A percentile compares a stretch with the other conserved stretches of the same genome.
Evolutionary conservation across 2,888 invertebrate genomes (phyloP).

Genomic region (Xylocampa areola): DNA sequence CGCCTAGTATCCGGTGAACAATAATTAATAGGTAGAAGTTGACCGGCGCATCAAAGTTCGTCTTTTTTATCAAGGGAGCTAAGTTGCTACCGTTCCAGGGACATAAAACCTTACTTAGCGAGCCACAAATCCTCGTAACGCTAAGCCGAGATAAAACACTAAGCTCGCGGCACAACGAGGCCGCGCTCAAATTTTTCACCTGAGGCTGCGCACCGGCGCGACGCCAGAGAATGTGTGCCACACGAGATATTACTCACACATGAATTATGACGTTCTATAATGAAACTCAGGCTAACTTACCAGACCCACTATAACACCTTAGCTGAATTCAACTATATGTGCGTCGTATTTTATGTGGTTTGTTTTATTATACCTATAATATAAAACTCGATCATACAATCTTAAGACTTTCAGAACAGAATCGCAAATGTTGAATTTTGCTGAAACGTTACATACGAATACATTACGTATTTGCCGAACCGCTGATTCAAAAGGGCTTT

Average conservation of each 20-base stretch:
- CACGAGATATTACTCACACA: constrained; percentile 84
- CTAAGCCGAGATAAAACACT: constrained; percentile 89
- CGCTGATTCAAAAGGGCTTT: constrained; percentile 77
- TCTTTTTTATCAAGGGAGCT: constrained; percentile 84
- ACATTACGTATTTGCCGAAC: constrained; percentile 73
- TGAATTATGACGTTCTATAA: constrained; percentile 85
- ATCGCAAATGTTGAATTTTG: constrained; percentile 44
- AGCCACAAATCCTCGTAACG: constrained; percentile 89
- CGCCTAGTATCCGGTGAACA: too few relatives aligned
- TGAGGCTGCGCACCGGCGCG: constrained; percentile 69
- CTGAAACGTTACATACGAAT: constrained; percentile 55
- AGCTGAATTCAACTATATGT: constrained; percentile 53
- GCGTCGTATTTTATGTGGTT: constrained; percentile 30
- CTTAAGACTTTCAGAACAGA: constrained; percentile 34
- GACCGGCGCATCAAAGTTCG: constrained; percentile 64
- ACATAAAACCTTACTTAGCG: constrained; percentile 89
- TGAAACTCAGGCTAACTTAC: constrained; percentile 79
- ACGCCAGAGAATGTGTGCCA: constrained; percentile 73
- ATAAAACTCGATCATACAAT: constrained; percentile 41
- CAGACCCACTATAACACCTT: constrained; percentile 61
- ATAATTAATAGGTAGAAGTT: constrained; percentile 31
- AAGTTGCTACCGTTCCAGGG: constrained; percentile 83
- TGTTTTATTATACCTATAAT: constrained; percentile 39
- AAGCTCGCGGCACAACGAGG: constrained; percentile 84
- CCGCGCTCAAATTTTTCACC: constrained; percentile 87